phyloP scores from a whole-genome alignment of 2,888 invertebrate species.

The Shargacucullia verbasci region DNA sequence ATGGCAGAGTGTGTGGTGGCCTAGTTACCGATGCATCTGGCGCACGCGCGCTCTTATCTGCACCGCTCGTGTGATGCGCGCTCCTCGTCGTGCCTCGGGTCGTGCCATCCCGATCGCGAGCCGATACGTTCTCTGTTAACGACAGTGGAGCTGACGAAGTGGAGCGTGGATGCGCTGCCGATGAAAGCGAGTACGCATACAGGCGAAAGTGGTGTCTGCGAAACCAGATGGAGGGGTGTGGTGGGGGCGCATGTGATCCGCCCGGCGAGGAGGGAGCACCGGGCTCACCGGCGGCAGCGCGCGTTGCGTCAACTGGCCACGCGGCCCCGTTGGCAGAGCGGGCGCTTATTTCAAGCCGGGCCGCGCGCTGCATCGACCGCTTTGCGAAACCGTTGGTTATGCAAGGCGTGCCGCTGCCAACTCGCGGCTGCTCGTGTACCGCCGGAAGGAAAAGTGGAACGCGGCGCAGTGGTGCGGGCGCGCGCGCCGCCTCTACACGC shows the following conservation, averaged over 20 bases:
- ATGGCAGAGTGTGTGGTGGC: slow-evolving; percentile 80
- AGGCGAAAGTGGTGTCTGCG: slow-evolving; percentile 85
- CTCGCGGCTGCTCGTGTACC: slow-evolving; percentile 82
- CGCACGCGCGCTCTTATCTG: slow-evolving; percentile 73
- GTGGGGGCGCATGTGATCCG: slow-evolving; percentile 73
- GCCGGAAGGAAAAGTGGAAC: slow-evolving; percentile 89
- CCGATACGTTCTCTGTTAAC: slow-evolving; percentile 40
- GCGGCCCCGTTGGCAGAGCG: slow-evolving; percentile 80
- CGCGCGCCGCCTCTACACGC: slow-evolving; percentile 86
- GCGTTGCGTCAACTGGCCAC: slow-evolving; percentile 75
- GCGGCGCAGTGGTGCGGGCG: slow-evolving; percentile 86
- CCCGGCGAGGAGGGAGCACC: slow-evolving; percentile 54
- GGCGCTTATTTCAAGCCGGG: slow-evolving; percentile 86
- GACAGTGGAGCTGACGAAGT: slow-evolving; percentile 54
- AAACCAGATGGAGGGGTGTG: slow-evolving; percentile 73
- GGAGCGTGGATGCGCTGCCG: slow-evolving; percentile 71
- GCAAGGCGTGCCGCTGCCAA: slow-evolving; percentile 88
- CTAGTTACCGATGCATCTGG: slow-evolving; percentile 83
- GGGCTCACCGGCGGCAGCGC: slow-evolving; percentile 49
- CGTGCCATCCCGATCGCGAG: slow-evolving; percentile 56
- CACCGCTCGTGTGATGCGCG: slow-evolving; percentile 59
- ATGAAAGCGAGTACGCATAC: slow-evolving; percentile 79
- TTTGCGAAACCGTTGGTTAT: slow-evolving; percentile 88
- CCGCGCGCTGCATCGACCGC: slow-evolving; percentile 83
- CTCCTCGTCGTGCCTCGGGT: slow-evolving; percentile 47